A percentile compares a stretch with the other conserved stretches of the same genome.
These are phyloP conservation scores for Scyliorhinus canicula DNA, from an alignment of 2,797 vertebrate genomes.

Conservation along the genomic window DNA sequence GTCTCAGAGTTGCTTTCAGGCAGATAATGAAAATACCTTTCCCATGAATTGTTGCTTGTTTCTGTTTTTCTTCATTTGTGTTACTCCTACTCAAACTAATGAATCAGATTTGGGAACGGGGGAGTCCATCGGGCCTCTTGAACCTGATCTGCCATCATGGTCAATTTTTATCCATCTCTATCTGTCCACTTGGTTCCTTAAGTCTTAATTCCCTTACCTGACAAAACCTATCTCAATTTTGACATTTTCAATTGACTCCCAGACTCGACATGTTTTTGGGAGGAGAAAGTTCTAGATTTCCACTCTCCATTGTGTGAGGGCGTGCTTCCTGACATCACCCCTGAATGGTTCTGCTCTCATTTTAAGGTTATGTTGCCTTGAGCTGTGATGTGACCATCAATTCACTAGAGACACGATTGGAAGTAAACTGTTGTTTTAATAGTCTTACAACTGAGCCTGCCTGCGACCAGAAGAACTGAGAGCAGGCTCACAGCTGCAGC, in stretches of 20 bases:
- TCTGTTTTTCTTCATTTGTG: not conserved
- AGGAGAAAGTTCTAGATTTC: not conserved
- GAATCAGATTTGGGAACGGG: not conserved
- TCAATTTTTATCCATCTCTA: not conserved
- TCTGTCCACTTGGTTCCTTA: not conserved
- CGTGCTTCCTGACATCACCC: not conserved
- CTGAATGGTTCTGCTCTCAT: not conserved
- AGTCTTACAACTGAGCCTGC: no score
- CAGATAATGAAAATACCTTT: not conserved
- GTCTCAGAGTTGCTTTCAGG: not conserved
- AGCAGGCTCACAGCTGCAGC: no score
- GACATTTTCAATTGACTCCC: not conserved
- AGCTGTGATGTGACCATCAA: no score
- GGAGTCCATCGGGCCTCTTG: not conserved
- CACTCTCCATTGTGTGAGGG: not conserved
- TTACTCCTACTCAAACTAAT: not conserved
- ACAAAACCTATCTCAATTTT: not conserved
- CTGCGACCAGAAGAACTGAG: no score
- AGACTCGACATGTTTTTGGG: not conserved
- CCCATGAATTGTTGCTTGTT: not conserved
- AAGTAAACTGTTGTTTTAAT: no score
- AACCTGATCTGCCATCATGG: not conserved
- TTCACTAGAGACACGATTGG: no score
- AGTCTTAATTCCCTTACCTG: not conserved
- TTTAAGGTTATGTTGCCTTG: not conserved